phyloP scores from a whole-genome alignment of 2,797 vertebrate species.

The Scyliorhinus canicula region DNA sequence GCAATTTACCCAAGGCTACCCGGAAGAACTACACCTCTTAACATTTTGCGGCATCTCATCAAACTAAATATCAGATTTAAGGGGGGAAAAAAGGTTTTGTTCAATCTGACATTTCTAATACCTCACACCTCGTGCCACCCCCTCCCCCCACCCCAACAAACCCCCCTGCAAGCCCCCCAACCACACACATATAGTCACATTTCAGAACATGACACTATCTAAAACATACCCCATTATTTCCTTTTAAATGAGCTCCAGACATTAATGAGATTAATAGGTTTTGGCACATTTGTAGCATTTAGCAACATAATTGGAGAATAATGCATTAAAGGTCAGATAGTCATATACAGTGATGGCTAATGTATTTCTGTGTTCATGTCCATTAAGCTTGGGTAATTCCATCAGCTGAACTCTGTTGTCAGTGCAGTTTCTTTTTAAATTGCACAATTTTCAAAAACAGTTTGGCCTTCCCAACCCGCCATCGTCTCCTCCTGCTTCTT shows the following conservation, averaged over 20 bases:
- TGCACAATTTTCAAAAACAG: background rate
- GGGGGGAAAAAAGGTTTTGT: background rate
- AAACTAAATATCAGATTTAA: conserved; percentile 27
- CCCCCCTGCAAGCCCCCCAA: too few species aligned
- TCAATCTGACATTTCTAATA: conserved; percentile 19
- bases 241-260: conserved; percentile 31
- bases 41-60: conserved; percentile 11
- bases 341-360: conserved; percentile 14
- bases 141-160: too few species aligned
- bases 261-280: conserved; percentile 33
- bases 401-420: conserved; percentile 22
- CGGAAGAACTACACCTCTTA: background rate
- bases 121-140: background rate
- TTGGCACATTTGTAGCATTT: conserved; percentile 35
- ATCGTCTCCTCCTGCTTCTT: background rate
- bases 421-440: background rate
- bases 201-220: background rate
- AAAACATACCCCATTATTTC: conserved; percentile 33
- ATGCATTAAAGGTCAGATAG: conserved; percentile 36
- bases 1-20: background rate
- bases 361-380: conserved; percentile 30
- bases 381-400: conserved; percentile 7
- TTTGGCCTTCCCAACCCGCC: background rate
- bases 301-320: conserved; percentile 36
- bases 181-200: conserved; percentile 9